A percentile compares a stretch with the other conserved stretches of the same genome.
These are phyloP conservation scores for Cynaeus angustus DNA, from an alignment of 2,888 invertebrate species.

Conservation along the genomic window DNA sequence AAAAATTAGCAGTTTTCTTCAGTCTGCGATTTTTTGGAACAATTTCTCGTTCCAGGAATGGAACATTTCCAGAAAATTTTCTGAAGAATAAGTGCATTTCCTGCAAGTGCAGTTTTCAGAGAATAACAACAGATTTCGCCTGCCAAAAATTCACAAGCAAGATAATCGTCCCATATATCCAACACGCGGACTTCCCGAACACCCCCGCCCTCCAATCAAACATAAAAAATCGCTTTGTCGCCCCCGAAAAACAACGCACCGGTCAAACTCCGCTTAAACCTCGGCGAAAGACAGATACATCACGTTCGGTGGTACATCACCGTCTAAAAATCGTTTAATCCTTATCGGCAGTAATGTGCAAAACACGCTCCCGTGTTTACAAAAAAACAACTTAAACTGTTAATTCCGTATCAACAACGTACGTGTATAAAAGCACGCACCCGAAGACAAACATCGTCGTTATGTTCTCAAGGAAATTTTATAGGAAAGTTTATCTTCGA, in stretches of 20 bases:
- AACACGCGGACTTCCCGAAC: no score
- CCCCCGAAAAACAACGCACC: neutral
- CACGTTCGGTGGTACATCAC: conserved; percentile 27
- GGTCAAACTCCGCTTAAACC: neutral
- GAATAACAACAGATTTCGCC: no score
- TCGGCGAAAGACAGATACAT: conserved; percentile 15
- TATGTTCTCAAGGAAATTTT: conserved; percentile 24
- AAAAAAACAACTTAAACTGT: conserved; percentile 26
- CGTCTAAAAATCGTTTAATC: conserved; percentile 20
- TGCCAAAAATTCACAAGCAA: no score
- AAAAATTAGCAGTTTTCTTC: no score
- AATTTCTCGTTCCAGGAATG: no score
- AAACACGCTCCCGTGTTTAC: conserved; percentile 31
- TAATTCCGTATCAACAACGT: conserved; percentile 35
- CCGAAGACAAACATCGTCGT: conserved; percentile 29
- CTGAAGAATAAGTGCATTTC: no score
- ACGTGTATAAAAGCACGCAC: conserved; percentile 41
- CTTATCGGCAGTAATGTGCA: conserved; percentile 27
- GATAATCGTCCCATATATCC: no score
- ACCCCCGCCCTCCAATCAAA: no score
- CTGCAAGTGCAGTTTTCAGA: no score
- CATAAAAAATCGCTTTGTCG: no score
- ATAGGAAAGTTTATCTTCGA: conserved; percentile 26
- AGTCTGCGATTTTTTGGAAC: no score
- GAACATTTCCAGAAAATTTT: no score